Conservation (phyloP, 2,797 vertebrate species). For the Saxicola maurus region DNA sequence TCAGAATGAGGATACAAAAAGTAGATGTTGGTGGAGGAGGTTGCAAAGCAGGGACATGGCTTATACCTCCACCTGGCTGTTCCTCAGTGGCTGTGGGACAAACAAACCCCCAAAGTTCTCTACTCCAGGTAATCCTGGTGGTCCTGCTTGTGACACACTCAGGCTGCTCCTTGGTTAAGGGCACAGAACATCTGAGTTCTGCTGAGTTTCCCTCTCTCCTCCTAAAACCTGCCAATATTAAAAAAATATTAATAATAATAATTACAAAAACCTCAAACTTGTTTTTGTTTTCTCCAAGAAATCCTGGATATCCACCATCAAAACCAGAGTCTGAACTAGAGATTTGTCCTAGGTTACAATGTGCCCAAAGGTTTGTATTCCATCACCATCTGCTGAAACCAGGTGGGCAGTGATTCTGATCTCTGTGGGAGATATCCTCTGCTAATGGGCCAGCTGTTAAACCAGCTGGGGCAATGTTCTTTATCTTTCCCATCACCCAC, state of each 20-base stretch:
- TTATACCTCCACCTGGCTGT: neutral
- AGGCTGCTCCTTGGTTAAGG: neutral
- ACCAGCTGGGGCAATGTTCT: too few species aligned
- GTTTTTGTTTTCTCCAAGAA: neutral
- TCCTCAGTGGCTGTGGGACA: neutral
- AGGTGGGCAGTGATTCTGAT: too few species aligned
- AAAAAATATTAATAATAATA: neutral
- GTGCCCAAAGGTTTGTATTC: too few species aligned
- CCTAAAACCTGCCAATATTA: neutral
- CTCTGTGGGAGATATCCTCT: too few species aligned
- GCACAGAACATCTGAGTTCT: neutral
- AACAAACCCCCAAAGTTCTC: neutral
- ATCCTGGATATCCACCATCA: neutral
- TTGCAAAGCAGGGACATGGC: neutral
- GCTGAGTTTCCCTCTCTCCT: neutral
- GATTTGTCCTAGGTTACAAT: too few species aligned
- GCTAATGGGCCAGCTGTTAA: too few species aligned
- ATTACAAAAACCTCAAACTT: too few species aligned
- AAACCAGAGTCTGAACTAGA: neutral
- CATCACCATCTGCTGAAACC: too few species aligned
- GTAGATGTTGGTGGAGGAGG: neutral
- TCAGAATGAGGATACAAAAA: neutral
- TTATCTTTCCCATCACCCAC: too few species aligned
- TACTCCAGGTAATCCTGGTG: neutral
- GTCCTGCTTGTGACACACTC: neutral